Evolutionary conservation across 2,797 vertebrate genomes (phyloP).

Genomic region (Lagodon rhomboides): DNA sequence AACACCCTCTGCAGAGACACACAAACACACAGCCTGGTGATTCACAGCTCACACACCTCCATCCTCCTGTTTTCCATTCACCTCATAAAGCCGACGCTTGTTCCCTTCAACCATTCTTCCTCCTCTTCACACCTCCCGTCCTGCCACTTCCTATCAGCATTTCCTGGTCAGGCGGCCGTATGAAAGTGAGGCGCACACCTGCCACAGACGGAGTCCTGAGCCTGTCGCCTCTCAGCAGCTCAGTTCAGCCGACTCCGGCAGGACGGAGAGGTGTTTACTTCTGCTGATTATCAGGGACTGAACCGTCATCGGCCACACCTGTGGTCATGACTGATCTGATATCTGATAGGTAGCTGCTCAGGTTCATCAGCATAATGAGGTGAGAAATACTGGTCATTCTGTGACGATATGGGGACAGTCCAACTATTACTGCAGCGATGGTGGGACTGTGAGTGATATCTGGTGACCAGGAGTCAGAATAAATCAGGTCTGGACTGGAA

Average conservation of each 20-base stretch:
- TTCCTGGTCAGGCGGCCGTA: conserved; percentile 58
- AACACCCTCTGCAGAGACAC: too few species aligned
- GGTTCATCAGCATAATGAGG: too few species aligned
- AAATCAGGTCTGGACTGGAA: too few species aligned
- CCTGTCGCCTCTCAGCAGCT: conserved; percentile 57
- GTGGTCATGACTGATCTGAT: too few species aligned
- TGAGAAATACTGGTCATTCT: too few species aligned
- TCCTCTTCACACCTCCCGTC: conserved; percentile 65
- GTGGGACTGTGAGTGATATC: too few species aligned
- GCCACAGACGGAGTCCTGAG: conserved; percentile 52
- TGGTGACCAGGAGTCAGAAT: too few species aligned
- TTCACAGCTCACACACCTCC: conserved; percentile 34
- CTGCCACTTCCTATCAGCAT: conserved; percentile 72
- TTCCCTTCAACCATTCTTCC: conserved; percentile 47
- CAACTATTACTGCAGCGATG: too few species aligned
- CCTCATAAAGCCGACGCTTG: conserved; percentile 45
- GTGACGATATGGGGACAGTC: too few species aligned
- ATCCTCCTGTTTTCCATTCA: conserved; percentile 45
- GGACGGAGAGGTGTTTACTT: conserved; percentile 17
- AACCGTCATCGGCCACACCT: too few species aligned
- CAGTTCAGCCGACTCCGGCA: conserved; percentile 31
- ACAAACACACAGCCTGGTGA: conserved; percentile 28
- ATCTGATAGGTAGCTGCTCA: too few species aligned
- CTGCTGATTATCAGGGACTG: too few species aligned
- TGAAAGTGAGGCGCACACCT: conserved; percentile 73